Evolutionary conservation across 2,113 vertebrate genomes (phyloP).

Genomic region (Cyanistes caeruleus): DNA sequence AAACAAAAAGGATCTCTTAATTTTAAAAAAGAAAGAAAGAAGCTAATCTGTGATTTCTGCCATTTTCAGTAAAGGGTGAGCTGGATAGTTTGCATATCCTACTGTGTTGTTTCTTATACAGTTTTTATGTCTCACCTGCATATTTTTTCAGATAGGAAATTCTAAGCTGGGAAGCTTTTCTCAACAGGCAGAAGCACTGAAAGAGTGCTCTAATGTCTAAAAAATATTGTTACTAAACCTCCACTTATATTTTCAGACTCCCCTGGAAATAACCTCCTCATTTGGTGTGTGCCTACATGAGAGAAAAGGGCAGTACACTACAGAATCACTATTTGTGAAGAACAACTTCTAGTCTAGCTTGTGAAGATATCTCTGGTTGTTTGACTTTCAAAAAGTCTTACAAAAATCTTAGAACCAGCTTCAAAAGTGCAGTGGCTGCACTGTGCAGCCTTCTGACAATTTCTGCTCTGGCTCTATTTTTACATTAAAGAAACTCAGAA

Average conservation of each 20-base stretch:
- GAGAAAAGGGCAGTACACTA: neutral
- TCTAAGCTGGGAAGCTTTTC: neutral
- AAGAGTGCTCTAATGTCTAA: neutral
- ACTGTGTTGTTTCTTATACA: neutral
- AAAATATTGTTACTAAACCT: neutral
- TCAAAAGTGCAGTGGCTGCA: neutral
- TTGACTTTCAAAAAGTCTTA: neutral
- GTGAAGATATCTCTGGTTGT: neutral
- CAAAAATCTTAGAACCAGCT: conserved; percentile 10
- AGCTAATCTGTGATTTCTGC: neutral
- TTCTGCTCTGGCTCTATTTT: conserved; percentile 10
- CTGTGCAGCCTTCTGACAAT: neutral
- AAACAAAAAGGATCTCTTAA: neutral
- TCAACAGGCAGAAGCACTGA: neutral
- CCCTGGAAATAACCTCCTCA: neutral
- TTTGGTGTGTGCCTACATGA: neutral
- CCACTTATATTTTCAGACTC: neutral
- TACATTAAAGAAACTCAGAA: conserved; percentile 23
- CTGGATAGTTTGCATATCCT: neutral
- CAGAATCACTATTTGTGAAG: neutral
- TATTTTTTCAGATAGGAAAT: neutral
- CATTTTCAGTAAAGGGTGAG: neutral
- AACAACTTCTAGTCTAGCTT: neutral
- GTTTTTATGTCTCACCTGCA: neutral
- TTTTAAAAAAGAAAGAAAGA: neutral